A percentile compares a stretch with the other conserved stretches of the same genome.
Conservation (phyloP, 2,113 vertebrate species). For the Arizona elegans region DNA sequence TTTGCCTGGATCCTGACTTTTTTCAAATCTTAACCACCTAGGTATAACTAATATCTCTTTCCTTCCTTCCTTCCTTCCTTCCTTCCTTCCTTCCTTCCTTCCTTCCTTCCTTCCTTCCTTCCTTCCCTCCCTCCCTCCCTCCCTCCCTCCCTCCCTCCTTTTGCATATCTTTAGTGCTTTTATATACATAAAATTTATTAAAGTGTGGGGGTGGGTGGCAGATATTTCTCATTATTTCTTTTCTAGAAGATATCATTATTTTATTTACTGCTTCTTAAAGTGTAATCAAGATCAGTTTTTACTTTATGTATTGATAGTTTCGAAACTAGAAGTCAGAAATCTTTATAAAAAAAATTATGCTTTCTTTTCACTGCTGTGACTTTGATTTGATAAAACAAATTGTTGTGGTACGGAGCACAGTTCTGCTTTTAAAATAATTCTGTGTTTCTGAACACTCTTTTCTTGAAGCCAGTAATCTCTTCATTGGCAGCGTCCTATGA, state of each 20-base stretch:
- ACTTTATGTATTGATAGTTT: constrained; percentile 81
- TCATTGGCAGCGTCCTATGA: constrained; percentile 77
- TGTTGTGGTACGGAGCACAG: constrained; percentile 75
- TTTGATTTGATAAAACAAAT: constrained; percentile 81
- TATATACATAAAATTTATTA: constrained; percentile 80
- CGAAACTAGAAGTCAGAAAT: constrained; percentile 77
- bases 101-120: constrained; percentile 70
- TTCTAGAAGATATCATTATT: constrained; percentile 79
- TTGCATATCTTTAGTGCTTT: constrained; percentile 77
- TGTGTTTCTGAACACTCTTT: constrained; percentile 75
- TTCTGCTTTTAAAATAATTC: constrained; percentile 78
- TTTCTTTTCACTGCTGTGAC: constrained; percentile 79
- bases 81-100: not conserved
- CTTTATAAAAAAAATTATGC: constrained; percentile 73
- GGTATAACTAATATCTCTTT: constrained; percentile 70
- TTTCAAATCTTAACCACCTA: constrained; percentile 66
- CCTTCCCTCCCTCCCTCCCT: constrained; percentile 66
- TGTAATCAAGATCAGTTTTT: constrained; percentile 80
- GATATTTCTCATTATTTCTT: constrained; percentile 80
- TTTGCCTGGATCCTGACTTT: constrained; percentile 59
- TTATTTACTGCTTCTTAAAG: constrained; percentile 79
- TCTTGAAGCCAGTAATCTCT: constrained; percentile 80
- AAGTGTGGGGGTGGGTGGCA: constrained; percentile 63
- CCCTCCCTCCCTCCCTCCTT: not conserved
- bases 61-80: constrained; percentile 72